phyloP scores from a whole-genome alignment of 2,888 invertebrate species.

The Leptothorax acervorum region DNA sequence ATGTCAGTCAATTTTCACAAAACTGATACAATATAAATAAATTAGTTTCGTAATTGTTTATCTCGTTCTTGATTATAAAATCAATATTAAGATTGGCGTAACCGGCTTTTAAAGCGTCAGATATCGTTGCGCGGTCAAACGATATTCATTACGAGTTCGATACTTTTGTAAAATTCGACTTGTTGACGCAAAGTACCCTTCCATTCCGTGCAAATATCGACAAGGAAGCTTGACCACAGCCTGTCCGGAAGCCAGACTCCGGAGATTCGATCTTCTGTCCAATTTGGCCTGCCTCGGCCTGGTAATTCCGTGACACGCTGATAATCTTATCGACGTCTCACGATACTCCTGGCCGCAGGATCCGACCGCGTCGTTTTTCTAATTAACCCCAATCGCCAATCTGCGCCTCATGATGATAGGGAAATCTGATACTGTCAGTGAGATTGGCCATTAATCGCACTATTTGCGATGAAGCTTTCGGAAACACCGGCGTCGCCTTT shows the following conservation, averaged over 20 bases:
- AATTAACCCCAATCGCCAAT: slow-evolving; percentile 59
- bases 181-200: not conserved
- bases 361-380: slow-evolving; percentile 40
- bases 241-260: slow-evolving; percentile 63
- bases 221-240: slow-evolving; percentile 70
- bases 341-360: slow-evolving; percentile 51
- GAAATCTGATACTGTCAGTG: slow-evolving; percentile 49
- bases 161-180: not conserved
- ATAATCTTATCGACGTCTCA: slow-evolving; percentile 58
- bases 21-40: not conserved
- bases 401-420: not conserved
- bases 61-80: not conserved
- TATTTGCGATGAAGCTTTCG: slow-evolving; percentile 30
- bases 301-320: slow-evolving; percentile 55
- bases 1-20: not conserved
- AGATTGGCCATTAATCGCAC: slow-evolving; percentile 43
- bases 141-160: not conserved
- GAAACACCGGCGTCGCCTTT: slow-evolving; percentile 15
- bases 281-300: slow-evolving; percentile 58
- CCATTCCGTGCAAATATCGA: slow-evolving; percentile 27
- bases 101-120: not conserved
- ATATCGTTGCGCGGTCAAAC: not conserved
- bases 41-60: not conserved
- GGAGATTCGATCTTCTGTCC: slow-evolving; percentile 67
- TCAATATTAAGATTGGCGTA: not conserved